Evolutionary conservation across 2,888 invertebrate genomes (phyloP).

Genomic region (Pocota personata): DNA sequence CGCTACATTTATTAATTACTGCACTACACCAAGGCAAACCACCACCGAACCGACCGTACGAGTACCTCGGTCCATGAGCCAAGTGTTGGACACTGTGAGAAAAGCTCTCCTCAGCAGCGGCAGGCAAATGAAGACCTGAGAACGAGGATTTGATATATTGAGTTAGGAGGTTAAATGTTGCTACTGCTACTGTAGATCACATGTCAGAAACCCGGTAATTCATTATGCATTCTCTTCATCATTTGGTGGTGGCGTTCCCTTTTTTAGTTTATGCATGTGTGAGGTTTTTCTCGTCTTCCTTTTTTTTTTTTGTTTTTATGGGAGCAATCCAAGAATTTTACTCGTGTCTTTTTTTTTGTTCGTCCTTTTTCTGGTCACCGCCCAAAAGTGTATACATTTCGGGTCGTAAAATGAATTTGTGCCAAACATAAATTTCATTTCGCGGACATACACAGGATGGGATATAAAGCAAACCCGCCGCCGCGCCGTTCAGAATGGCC

Average conservation of each 20-base stretch:
- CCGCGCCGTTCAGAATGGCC: constrained; percentile 27
- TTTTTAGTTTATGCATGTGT: background rate
- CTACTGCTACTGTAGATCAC: constrained; percentile 54
- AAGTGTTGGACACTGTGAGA: constrained; percentile 43
- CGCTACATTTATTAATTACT: constrained; percentile 63
- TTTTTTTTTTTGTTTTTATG: background rate
- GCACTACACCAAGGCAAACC: constrained; percentile 23
- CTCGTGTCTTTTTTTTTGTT: background rate
- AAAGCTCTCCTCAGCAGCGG: background rate
- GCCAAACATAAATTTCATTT: constrained; percentile 60
- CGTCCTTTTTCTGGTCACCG: constrained; percentile 17
- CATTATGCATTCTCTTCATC: constrained; percentile 69
- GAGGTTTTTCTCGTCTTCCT: background rate
- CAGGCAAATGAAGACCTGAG: constrained; percentile 59
- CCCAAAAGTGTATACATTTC: constrained; percentile 29
- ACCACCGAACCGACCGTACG: background rate
- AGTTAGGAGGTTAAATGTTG: constrained; percentile 40
- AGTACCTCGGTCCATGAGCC: constrained; percentile 1
- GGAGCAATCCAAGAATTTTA: constrained; percentile 27
- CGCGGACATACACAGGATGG: constrained; percentile 15
- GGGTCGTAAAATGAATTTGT: constrained; percentile 64
- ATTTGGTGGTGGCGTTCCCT: constrained; percentile 19
- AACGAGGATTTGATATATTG: constrained; percentile 58
- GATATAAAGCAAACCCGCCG: constrained; percentile 29
- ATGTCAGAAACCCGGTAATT: constrained; percentile 62